phyloP scores from a whole-genome alignment of 2,797 vertebrate genomes.

The Gallinago nigripennis region DNA sequence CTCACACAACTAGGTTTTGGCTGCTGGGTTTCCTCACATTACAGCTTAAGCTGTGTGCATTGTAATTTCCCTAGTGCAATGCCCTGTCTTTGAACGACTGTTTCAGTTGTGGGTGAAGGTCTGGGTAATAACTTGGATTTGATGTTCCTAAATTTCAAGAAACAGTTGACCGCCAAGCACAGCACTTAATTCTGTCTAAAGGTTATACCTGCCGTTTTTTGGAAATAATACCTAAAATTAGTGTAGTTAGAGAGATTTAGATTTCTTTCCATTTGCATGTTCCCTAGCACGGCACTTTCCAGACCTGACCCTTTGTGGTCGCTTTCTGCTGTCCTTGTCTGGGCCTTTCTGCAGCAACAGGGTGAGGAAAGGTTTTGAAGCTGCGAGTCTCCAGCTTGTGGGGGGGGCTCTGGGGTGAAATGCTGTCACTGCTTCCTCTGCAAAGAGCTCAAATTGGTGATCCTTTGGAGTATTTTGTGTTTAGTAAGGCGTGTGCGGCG shows the following conservation, averaged over 20 bases:
- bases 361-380: neutral
- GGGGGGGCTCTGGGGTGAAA: neutral
- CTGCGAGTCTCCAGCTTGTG: neutral
- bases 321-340: neutral
- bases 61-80: neutral
- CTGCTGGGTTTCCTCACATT: neutral
- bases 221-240: neutral
- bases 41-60: neutral
- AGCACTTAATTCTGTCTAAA: neutral
- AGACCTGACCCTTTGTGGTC: neutral
- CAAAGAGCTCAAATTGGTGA: neutral
- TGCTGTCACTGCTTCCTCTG: neutral
- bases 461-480: neutral
- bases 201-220: neutral
- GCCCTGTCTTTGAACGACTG: neutral
- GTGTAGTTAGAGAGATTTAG: neutral
- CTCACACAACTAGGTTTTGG: neutral
- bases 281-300: neutral
- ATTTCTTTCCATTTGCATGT: neutral
- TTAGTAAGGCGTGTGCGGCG: fast-evolving
- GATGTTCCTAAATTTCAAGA: neutral
- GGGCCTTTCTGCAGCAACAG: neutral
- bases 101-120: neutral
- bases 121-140: neutral
- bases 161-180: neutral